Evolutionary conservation across 2,888 invertebrate species (phyloP).

Genomic region (Macrosiphum euphorbiae): DNA sequence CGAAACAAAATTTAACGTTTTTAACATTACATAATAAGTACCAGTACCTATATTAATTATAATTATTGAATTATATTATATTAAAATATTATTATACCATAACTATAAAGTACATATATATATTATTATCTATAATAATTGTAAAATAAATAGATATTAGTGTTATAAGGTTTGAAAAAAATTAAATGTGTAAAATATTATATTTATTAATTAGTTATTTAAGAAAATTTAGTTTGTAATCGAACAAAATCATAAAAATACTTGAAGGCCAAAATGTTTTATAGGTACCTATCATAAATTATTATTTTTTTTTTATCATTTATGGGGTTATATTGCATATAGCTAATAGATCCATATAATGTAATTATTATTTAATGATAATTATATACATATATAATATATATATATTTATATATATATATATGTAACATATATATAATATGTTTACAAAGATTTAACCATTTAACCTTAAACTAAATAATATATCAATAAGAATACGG

Average conservation of each 20-base stretch:
- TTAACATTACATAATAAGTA: too few species aligned
- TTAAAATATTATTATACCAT: not conserved
- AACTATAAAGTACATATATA: too few species aligned
- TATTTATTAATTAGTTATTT: not conserved
- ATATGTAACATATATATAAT: not conserved
- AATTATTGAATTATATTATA: not conserved
- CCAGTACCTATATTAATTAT: not conserved
- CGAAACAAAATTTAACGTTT: too few species aligned
- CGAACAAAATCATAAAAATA: slow-evolving; percentile 28
- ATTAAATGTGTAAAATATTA: not conserved
- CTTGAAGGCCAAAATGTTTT: not conserved
- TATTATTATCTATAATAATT: not conserved
- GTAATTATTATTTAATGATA: not conserved
- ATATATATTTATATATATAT: too few species aligned
- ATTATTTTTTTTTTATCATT: not conserved
- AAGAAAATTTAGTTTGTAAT: slow-evolving; percentile 15
- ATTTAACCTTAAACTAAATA: not conserved
- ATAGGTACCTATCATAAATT: too few species aligned
- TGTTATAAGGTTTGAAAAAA: not conserved
- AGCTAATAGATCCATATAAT: not conserved
- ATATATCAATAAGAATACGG: not conserved
- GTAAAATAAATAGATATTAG: not conserved
- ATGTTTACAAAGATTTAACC: not conserved
- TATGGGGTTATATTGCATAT: not conserved
- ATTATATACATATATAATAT: not conserved